Evolutionary conservation across 2,113 vertebrate species (phyloP).

Genomic region (Apeltes quadracus): DNA sequence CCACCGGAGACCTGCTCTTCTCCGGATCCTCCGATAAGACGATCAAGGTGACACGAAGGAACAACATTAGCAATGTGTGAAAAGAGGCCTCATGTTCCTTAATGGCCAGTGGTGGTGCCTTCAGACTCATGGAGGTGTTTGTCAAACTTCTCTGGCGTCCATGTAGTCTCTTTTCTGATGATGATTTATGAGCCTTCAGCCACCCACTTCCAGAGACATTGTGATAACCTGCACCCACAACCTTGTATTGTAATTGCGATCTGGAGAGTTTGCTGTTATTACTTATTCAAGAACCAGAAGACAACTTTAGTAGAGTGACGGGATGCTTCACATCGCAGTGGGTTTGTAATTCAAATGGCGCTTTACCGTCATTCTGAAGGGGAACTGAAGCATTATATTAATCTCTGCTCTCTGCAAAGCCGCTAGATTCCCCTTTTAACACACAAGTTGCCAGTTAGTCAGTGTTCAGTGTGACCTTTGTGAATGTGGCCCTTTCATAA

Average conservation of each 20-base stretch:
- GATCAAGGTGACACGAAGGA: conserved; percentile 87
- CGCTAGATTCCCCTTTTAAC: neutral
- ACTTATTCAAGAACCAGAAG: neutral
- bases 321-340: no score
- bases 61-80: neutral
- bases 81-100: neutral
- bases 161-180: no score
- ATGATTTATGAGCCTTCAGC: no score
- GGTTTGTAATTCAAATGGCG: neutral
- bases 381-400: neutral
- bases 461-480: no score
- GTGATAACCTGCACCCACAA: conserved; percentile 6
- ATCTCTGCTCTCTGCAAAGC: neutral
- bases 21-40: conserved; percentile 99
- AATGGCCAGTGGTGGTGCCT: neutral
- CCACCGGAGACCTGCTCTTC: conserved; percentile 97
- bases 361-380: neutral
- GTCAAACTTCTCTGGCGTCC: neutral
- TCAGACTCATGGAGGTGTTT: neutral
- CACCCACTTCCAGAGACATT: neutral
- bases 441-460: neutral
- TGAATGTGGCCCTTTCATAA: no score
- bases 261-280: neutral
- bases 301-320: neutral
- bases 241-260: neutral